Percentiles rank a stretch among this genome's conserved stretches.
Evolutionary conservation across 2,113 vertebrate species (phyloP).

Genomic region (Leptobrachium leishanense): DNA sequence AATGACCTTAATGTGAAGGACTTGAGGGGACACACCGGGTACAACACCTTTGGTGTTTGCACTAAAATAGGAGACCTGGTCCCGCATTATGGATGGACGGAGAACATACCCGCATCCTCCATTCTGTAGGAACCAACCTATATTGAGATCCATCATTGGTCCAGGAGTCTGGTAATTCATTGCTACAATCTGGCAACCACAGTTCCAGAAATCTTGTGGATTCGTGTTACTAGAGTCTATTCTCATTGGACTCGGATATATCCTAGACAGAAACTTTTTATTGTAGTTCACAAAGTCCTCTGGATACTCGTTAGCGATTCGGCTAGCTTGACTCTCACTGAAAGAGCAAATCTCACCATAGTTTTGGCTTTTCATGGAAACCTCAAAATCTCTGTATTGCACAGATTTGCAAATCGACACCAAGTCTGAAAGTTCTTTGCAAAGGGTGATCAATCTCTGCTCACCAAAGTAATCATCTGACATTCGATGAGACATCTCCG

Average conservation of each 20-base stretch:
- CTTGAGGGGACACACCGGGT: constrained; percentile 88
- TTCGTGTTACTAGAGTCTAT: constrained; percentile 96
- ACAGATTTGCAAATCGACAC: constrained; percentile 81
- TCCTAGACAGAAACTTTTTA: constrained; percentile 87
- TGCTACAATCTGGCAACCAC: constrained; percentile 93
- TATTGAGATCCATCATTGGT: constrained; percentile 93
- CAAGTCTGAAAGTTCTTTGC: constrained; percentile 87
- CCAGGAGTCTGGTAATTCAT: constrained; percentile 97
- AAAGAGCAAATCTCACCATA: constrained; percentile 93
- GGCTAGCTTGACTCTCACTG: constrained; percentile 88
- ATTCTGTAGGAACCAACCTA: constrained; percentile 91
- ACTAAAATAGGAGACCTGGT: constrained; percentile 94
- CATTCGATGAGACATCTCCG: constrained; percentile 76
- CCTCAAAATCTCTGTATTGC: constrained; percentile 83
- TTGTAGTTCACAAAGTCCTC: constrained; percentile 96
- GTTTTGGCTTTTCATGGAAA: constrained; percentile 80
- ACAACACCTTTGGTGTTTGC: constrained; percentile 93
- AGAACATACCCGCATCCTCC: constrained; percentile 93
- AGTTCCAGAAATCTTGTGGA: constrained; percentile 96
- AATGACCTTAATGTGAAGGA: constrained; percentile 92
- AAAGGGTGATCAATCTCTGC: constrained; percentile 79
- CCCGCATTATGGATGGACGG: constrained; percentile 89
- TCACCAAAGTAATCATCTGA: constrained; percentile 70
- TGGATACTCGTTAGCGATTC: constrained; percentile 87
- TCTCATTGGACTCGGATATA: constrained; percentile 89